A percentile compares a stretch with the other conserved stretches of the same genome.
These are phyloP conservation scores for Psilanteris sp. DNA, from an alignment of 1,140 invertebrate genomes.

Conservation along the genomic window DNA sequence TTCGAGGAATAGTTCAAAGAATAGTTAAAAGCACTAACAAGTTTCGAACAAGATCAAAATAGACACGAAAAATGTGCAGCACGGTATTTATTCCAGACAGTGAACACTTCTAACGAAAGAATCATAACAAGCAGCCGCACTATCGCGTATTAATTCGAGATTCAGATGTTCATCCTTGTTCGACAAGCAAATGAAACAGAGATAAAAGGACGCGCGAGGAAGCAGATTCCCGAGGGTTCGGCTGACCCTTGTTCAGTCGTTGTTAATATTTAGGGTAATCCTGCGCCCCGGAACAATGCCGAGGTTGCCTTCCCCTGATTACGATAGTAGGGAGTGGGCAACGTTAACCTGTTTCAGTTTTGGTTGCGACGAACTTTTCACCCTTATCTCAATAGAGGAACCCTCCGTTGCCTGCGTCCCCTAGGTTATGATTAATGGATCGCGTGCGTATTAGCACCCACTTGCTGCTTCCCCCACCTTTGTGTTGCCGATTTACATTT, in stretches of 20 bases:
- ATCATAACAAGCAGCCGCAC: slow-evolving; percentile 37
- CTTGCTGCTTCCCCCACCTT: slow-evolving; percentile 63
- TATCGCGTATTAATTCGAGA: slow-evolving; percentile 47
- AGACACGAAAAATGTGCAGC: no score
- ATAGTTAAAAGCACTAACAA: no score
- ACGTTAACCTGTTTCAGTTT: slow-evolving; percentile 75
- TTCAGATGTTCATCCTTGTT: slow-evolving; percentile 56
- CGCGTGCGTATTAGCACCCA: slow-evolving; percentile 75
- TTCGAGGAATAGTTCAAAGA: no score
- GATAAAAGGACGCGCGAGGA: slow-evolving; percentile 51
- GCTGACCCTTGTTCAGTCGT: slow-evolving; percentile 75
- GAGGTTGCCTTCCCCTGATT: slow-evolving; percentile 60
- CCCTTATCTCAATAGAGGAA: slow-evolving; percentile 44
- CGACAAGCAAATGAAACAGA: slow-evolving; percentile 53
- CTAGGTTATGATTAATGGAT: slow-evolving; percentile 76
- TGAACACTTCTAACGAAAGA: slow-evolving; percentile 1
- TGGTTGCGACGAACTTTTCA: slow-evolving; percentile 56
- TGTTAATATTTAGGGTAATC: slow-evolving; percentile 78
- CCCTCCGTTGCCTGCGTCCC: slow-evolving; percentile 56
- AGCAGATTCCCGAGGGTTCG: slow-evolving; percentile 68
- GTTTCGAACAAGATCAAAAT: no score
- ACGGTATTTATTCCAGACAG: background rate
- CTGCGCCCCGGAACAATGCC: slow-evolving; percentile 72
- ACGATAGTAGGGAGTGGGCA: slow-evolving; percentile 62
- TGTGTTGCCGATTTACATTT: slow-evolving; percentile 71